Conservation (phyloP, 2,113 vertebrate species). For the Capra hircus region DNA sequence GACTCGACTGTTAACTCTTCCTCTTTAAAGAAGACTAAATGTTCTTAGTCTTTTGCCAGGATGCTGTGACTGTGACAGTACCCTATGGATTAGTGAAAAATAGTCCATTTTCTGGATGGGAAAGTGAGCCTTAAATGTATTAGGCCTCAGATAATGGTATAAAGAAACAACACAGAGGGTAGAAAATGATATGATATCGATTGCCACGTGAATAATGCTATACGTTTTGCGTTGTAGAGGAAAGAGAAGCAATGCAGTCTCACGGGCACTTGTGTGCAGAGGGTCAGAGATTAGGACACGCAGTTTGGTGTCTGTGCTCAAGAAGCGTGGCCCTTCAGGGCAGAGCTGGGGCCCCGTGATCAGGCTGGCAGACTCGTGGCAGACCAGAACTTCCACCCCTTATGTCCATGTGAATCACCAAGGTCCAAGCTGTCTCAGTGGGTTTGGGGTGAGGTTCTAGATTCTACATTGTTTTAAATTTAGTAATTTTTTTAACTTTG, state of each 20-base stretch:
- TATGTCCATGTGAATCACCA: neutral
- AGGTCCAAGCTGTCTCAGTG: neutral
- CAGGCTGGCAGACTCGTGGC: neutral
- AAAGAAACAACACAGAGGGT: neutral
- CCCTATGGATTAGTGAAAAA: neutral
- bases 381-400: neutral
- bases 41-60: neutral
- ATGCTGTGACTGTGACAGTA: neutral
- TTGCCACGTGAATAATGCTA: neutral
- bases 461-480: neutral
- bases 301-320: neutral
- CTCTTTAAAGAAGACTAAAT: neutral
- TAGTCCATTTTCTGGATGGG: neutral
- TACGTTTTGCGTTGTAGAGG: neutral
- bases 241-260: neutral
- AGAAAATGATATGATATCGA: neutral
- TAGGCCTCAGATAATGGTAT: neutral
- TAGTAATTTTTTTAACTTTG: neutral
- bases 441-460: neutral
- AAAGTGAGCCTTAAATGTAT: neutral
- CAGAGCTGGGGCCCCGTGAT: neutral
- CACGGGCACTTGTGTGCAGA: neutral
- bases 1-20: conserved; percentile 3
- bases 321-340: neutral
- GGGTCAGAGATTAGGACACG: neutral